phyloP scores from a whole-genome alignment of 2,888 invertebrate species.

The Netelia fuscicornis region DNA sequence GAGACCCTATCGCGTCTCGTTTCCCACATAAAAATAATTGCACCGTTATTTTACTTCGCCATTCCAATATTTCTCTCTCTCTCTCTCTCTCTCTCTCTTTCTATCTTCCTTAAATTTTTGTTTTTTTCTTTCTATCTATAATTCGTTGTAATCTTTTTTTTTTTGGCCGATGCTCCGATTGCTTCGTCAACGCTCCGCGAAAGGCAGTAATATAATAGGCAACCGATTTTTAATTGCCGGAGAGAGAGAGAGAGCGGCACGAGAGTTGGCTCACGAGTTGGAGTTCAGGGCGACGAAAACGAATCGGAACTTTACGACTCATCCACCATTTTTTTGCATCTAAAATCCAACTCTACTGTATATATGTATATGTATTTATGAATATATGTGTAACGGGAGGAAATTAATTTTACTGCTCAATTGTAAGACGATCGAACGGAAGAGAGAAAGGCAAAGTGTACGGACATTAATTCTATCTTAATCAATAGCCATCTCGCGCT shows the following conservation, averaged over 20 bases:
- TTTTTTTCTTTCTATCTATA: conserved; percentile 1
- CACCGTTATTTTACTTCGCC: conserved; percentile 22
- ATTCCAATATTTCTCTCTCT: conserved; percentile 9
- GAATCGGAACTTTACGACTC: conserved; percentile 68
- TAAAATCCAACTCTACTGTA: conserved; percentile 41
- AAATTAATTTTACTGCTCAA: conserved; percentile 53
- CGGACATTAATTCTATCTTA: conserved; percentile 61
- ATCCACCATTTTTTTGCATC: conserved; percentile 63
- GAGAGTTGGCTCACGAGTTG: conserved; percentile 18
- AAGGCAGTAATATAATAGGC: conserved; percentile 22
- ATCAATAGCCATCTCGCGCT: conserved; percentile 62
- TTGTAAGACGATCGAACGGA: conserved; percentile 19
- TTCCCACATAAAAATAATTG: conserved; percentile 52
- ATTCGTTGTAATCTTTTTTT: conserved; percentile 5
- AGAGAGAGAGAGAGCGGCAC: conserved; percentile 14
- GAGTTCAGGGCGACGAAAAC: conserved; percentile 68
- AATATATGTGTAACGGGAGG: conserved; percentile 46
- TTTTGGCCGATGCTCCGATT: conserved; percentile 34
- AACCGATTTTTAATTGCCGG: conserved; percentile 46
- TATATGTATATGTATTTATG: not conserved
- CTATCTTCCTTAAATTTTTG: too few relatives aligned
- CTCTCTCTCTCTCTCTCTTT: not conserved
- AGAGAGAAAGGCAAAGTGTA: not conserved
- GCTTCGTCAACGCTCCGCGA: not conserved
- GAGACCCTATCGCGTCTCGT: not conserved